Evolutionary conservation across 1,140 invertebrate species (phyloP).

Genomic region (Trichonephila inaurata): DNA sequence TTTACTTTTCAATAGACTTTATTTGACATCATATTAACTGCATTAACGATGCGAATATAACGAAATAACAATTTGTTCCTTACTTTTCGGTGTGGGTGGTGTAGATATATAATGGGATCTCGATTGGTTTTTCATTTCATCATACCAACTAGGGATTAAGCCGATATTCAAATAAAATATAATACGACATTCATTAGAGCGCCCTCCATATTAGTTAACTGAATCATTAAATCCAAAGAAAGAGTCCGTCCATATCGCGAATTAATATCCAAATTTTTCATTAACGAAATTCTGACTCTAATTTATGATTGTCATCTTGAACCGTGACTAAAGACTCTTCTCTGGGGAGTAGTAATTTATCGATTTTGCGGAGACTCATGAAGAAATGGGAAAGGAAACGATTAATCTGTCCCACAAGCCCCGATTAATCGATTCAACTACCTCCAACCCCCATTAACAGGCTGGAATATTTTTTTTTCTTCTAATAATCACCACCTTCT

Average conservation of each 20-base stretch:
- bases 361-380: not conserved
- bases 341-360: constrained; percentile 12
- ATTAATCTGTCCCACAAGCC: constrained; percentile 39
- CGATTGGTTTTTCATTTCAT: too few relatives aligned
- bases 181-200: too few relatives aligned
- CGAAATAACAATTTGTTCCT: too few relatives aligned
- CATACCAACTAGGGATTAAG: too few relatives aligned
- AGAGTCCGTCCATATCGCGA: not conserved
- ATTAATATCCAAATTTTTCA: constrained; percentile 18
- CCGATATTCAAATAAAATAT: too few relatives aligned
- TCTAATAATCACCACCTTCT: constrained; percentile 30
- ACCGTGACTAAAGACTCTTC: not conserved
- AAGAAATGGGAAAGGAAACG: constrained; percentile 8
- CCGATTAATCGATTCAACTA: constrained; percentile 35
- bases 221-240: not conserved
- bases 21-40: too few relatives aligned
- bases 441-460: constrained; percentile 6
- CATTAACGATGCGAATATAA: too few relatives aligned
- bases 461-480: constrained; percentile 14
- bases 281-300: not conserved
- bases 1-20: too few relatives aligned
- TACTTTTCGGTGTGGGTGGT: too few relatives aligned
- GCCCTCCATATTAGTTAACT: too few relatives aligned
- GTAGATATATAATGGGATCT: too few relatives aligned
- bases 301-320: not conserved